Evolutionary conservation across 2,888 invertebrate species (phyloP).

Genomic region (Coleophora deauratella): DNA sequence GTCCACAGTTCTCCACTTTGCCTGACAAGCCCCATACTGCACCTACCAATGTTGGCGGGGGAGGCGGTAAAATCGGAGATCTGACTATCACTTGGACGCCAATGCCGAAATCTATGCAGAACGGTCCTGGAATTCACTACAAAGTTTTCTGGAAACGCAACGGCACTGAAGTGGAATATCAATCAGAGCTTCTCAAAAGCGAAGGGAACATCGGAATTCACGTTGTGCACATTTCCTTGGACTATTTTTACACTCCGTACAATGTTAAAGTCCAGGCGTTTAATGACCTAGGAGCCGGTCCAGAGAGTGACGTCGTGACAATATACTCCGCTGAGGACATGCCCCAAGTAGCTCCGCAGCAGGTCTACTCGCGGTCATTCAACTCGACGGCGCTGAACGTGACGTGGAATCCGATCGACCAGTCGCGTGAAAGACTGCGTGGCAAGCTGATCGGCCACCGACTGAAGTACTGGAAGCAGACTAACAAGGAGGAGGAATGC

Average conservation of each 20-base stretch:
- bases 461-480: constrained; percentile 92
- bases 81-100: constrained; percentile 93
- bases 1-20: constrained; percentile 89
- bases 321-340: constrained; percentile 93
- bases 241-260: constrained; percentile 87
- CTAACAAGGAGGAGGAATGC: constrained; percentile 82
- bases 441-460: constrained; percentile 95
- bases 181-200: constrained; percentile 79
- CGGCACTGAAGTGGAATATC: constrained; percentile 83
- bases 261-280: constrained; percentile 90
- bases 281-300: constrained; percentile 87
- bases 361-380: constrained; percentile 83
- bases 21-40: constrained; percentile 85
- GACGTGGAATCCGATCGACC: constrained; percentile 90
- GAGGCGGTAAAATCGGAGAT: constrained; percentile 96
- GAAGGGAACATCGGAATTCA: constrained; percentile 85
- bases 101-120: constrained; percentile 84
- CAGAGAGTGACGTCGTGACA: constrained; percentile 81
- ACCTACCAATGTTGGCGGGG: constrained; percentile 89
- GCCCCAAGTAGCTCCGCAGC: constrained; percentile 92
- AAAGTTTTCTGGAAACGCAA: constrained; percentile 90
- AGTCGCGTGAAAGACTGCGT: constrained; percentile 86
- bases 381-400: constrained; percentile 96
- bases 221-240: constrained; percentile 82
- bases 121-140: constrained; percentile 92